A percentile compares a stretch with the other conserved stretches of the same genome.
Evolutionary conservation across 64 coral and sea anemone genomes (phyloP).

Genomic region (Astreopora myriophthalma): DNA sequence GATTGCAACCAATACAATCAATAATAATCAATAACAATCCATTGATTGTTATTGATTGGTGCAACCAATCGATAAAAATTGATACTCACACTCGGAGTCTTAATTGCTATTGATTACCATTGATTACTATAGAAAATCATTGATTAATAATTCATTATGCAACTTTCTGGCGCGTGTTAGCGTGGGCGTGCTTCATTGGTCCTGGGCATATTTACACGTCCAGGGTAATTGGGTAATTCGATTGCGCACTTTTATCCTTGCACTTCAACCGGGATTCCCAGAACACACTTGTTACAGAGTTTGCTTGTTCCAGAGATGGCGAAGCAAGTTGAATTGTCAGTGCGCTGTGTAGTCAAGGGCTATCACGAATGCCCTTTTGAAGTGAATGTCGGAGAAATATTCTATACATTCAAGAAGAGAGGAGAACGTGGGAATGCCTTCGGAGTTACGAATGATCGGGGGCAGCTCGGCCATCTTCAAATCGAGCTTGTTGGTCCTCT

Average conservation of each 20-base stretch:
- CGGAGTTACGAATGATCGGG: constrained; percentile 27
- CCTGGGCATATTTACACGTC: neutral
- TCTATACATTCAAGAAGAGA: constrained; percentile 27
- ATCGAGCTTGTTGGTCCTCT: constrained; percentile 30
- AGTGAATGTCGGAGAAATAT: neutral
- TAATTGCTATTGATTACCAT: constrained; percentile 2
- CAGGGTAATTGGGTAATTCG: neutral
- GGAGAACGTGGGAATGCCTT: constrained; percentile 15
- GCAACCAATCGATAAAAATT: neutral
- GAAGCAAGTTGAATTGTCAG: neutral
- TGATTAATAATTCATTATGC: constrained; percentile 1
- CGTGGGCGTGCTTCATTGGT: neutral
- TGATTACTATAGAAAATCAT: neutral
- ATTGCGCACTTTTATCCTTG: neutral
- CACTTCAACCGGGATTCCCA: neutral
- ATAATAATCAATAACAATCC: neutral
- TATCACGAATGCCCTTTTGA: constrained; percentile 8
- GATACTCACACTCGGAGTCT: neutral
- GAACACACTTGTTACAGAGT: neutral
- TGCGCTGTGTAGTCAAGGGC: constrained; percentile 18
- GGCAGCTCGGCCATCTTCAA: constrained; percentile 29
- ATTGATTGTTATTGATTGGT: constrained; percentile 8
- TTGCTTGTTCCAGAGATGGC: neutral
- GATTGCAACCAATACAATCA: neutral
- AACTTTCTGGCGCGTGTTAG: neutral